These are phyloP conservation scores for Petromus typicus DNA, from an alignment of 2,113 vertebrate genomes.

Conservation along the genomic window DNA sequence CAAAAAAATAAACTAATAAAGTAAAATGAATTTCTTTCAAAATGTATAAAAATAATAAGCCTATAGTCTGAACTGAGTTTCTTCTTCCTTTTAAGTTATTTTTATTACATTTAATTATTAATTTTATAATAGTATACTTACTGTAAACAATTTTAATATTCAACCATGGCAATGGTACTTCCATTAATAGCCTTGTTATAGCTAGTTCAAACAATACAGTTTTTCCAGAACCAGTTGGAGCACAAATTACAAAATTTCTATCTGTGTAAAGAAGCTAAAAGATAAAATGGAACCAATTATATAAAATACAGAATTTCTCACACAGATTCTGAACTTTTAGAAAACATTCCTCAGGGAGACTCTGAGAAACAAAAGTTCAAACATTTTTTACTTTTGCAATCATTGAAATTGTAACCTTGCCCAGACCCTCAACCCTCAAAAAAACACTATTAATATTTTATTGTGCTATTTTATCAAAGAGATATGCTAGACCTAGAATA, in stretches of 20 bases:
- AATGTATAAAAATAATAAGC: not conserved
- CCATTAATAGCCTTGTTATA: conserved; percentile 95
- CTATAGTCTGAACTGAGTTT: not conserved
- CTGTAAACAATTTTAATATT: conserved; percentile 97
- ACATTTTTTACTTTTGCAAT: conserved; percentile 45
- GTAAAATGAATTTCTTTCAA: not conserved
- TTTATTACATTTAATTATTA: conserved; percentile 51
- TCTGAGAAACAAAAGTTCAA: conserved; percentile 11
- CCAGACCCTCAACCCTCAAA: not conserved
- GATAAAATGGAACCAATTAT: conserved; percentile 69
- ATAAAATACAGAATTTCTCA: conserved; percentile 34
- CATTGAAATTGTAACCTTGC: conserved; percentile 45
- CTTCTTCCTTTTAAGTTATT: conserved; percentile 21
- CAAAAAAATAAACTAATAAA: not conserved
- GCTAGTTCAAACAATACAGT: conserved; percentile 97
- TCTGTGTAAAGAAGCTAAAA: conserved; percentile 95
- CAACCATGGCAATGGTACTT: conserved; percentile 93
- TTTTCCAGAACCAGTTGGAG: conserved; percentile 98
- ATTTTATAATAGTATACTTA: conserved; percentile 83
- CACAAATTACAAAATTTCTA: conserved; percentile 96
- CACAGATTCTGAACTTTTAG: conserved; percentile 58
- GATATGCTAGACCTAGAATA: conserved; percentile 25
- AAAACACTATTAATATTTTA: conserved; percentile 63
- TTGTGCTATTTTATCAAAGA: conserved; percentile 44
- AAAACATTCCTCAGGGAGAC: conserved; percentile 41